Base-by-base conservation (phyloP, 2,797 vertebrate genomes). In the Coregonus sp. region DNA sequence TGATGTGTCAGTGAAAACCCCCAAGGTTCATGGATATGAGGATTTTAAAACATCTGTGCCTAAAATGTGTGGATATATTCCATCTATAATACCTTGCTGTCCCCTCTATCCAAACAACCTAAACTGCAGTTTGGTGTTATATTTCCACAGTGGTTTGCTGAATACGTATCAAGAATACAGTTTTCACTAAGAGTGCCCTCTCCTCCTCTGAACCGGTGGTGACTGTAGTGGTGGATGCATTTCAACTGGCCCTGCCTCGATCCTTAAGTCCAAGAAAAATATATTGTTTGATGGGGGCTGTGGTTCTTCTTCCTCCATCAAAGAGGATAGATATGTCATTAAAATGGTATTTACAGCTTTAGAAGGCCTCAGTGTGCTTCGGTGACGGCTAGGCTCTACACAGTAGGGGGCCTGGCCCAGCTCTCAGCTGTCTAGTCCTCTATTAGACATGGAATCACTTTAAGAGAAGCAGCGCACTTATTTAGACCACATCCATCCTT, bases 381-480 rank as follows among this genome's bases (percentile, higher is more conserved):
- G 29, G 35, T 79, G 80, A 79, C 16, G 65, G 73, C 47, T 37
- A 25, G 56, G 56, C 2, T n/a, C n/a, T 52, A 31, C 61, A 50
- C 78, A 68, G 72, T 16, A 54, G 82, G 82, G 74, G 71, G 75
- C 73, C 59, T 63, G 56, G 56, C n/a, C 56, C 56, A 61, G 9
- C 2, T 75, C 78, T 79, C 80, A 80, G 84, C 85, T 84, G 85
- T 84, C 86, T 85, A 80, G 80, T 77, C 81, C 83, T 76, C 81
- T 81, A 85, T 88, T 86, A 86, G 81, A 87, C 92, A 90, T 87
- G 82, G 86, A 90, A 89, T 86, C 86, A 76, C 85, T 86, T 86
- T 87, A 85, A 89, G 88, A 88, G n/a, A n/a, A 20, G 80, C 79
- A 85, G 85, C 80, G 82, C 83, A 73, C 84, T 83, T 82, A 89